Base-by-base conservation (phyloP, 2,797 vertebrate species). In the Sebastolobus alascanus region DNA sequence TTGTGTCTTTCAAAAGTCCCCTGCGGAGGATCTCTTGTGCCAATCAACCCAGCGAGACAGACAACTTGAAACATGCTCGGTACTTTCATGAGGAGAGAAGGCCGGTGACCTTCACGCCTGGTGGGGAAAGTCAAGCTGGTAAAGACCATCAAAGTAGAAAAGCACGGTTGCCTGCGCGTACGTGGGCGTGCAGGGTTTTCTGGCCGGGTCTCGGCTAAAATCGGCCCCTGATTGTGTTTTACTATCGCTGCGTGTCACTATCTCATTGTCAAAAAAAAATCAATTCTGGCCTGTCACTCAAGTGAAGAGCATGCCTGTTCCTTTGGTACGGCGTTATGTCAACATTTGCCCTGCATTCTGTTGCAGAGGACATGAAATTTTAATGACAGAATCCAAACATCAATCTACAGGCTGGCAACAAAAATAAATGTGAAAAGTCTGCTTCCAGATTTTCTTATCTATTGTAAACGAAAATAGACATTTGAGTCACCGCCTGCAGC, bases 31-130 rank as follows among this genome's bases (percentile, higher is more conserved):
- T 22, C 79, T 40, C 35, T 20, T 54, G 31, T 86, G 61, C 70
- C 83, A 87, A 77, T 90, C 91, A 90, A 64, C 50, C 50, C 76
- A 77, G 75, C 9, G 1, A 80, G 83, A 75, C 69, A 25, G 69
- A 71, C 37, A 37, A 76, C 73, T 75, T 64, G 75, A 83, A 84
- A 76, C 79, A 63, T 1, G 35, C 68, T 74, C 70, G 22, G 84
- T 78, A 67, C 81, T 80, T 82, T 90, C 46, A 86, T 82, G 79
- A 61, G 82, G 50, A 86, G 61, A 73, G 84, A 82, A 86, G 75
- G 75, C 79, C 73, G 38, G 5, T 85, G 89, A 92, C 92, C 90
- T 92, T 93, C 89, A 92, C 7, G 27, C 80, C 68, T 83, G 72
- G 50, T 61, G 69, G 52, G 67, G 63, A 80, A 76, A 80, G 80